A percentile compares a stretch with the other conserved stretches of the same genome.
phyloP scores from a whole-genome alignment of 2,113 vertebrate genomes.

The Peromyscus maniculatus region DNA sequence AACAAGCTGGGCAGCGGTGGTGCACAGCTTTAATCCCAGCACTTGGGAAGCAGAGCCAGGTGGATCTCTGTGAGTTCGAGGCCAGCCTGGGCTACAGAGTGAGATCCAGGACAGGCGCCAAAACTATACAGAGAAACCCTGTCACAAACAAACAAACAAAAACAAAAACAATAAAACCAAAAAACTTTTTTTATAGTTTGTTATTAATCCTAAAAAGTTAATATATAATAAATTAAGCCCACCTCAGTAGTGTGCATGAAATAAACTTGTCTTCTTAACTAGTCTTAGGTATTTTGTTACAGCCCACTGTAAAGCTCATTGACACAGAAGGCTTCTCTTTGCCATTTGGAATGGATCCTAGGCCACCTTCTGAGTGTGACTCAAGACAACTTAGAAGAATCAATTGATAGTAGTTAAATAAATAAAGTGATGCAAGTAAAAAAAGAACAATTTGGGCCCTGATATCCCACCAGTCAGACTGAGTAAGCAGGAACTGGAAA shows the following conservation, averaged over 20 bases:
- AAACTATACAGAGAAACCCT: too few species aligned
- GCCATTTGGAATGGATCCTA: not conserved
- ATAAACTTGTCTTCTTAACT: not conserved
- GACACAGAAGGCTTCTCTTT: not conserved
- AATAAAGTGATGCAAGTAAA: not conserved
- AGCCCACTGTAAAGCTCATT: not conserved
- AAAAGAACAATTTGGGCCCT: not conserved
- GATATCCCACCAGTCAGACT: not conserved
- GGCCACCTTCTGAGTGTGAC: slow-evolving; percentile 1
- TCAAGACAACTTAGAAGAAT: slow-evolving; percentile 36
- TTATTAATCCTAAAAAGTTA: not conserved
- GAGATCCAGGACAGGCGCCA: too few species aligned
- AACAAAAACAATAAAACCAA: too few species aligned
- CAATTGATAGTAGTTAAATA: slow-evolving; percentile 18
- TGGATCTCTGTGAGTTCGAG: too few species aligned
- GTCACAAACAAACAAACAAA: too few species aligned
- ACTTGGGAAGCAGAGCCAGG: too few species aligned
- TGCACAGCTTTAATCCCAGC: too few species aligned
- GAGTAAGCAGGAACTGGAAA: not conserved
- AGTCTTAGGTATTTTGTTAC: not conserved
- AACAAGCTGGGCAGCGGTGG: too few species aligned
- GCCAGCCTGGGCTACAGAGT: too few species aligned
- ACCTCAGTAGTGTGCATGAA: not conserved
- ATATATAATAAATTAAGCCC: not conserved
- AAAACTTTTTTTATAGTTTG: not conserved